phyloP scores from a whole-genome alignment of 2,113 vertebrate species.

The Leucopternis melanops region DNA sequence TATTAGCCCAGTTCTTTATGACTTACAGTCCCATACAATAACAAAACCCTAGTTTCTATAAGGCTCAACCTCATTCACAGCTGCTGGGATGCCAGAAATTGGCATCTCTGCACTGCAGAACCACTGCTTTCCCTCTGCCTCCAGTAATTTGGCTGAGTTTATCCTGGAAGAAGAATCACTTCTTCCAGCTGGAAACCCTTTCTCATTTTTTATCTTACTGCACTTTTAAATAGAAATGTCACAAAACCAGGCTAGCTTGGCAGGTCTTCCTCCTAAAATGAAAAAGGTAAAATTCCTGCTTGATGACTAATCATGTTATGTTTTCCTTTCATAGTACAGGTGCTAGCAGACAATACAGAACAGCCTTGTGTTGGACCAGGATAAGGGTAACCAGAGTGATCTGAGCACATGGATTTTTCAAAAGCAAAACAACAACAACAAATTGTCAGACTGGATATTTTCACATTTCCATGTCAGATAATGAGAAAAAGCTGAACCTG shows the following conservation, averaged over 20 bases:
- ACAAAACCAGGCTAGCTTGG: not conserved
- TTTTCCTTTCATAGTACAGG: not conserved
- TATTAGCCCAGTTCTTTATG: not conserved
- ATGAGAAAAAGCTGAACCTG: not conserved
- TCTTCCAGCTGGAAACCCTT: not conserved
- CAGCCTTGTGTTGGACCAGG: not conserved
- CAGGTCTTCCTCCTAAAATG: not conserved
- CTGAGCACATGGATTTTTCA: not conserved
- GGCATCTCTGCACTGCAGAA: not conserved
- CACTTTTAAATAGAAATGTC: not conserved
- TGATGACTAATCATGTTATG: fast-evolving
- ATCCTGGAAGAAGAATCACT: not conserved
- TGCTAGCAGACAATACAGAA: not conserved
- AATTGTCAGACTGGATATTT: not conserved
- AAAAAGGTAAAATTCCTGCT: not conserved
- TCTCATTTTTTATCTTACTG: not conserved
- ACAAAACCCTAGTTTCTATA: not conserved
- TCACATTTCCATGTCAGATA: not conserved
- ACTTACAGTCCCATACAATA: not conserved
- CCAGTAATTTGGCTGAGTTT: not conserved
- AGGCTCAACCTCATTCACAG: not conserved
- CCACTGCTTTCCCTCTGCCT: not conserved
- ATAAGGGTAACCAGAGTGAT: not conserved
- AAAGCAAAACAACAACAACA: not conserved
- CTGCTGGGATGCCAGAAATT: not conserved